Base-by-base conservation (phyloP, 64 coral and sea anemone species). In the Stichodactyla mertensii region DNA sequence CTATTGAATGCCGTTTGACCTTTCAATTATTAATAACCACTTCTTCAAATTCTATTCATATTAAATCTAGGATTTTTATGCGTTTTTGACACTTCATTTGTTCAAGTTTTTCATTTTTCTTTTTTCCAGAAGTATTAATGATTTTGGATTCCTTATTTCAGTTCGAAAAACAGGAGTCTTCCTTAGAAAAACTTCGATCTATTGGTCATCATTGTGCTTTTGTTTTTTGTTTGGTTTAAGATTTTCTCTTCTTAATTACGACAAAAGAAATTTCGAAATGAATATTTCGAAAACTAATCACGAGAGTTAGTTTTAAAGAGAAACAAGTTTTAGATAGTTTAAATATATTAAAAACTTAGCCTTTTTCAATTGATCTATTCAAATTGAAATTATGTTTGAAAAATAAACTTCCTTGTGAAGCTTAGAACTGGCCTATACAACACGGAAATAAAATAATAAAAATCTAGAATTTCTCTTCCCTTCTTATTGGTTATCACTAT, bases 181-280 rank as follows among this genome's bases (percentile, higher is more conserved):
- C 62, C 18, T 9, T 66, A 6, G 62, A 22, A 66, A 22, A 66
- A n/a, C 62, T 5, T 66, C 59, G 19, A 22, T 22, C 6, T 18
- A 66, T 22, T 22, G 18, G 15, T n/a, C 62, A 74, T 36, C 56
- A 58, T 0, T 11, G 14, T 4, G 14, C 56, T 58, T 58, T 26
- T 74, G 62, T 66, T 66, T 74, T 74, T 74, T 74, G 69, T 74
- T 74, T 74, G 11, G 69, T 10, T 74, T 27, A 74, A 28, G 69
- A 26, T 74, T 74, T 74, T 74, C 69, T 74, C 20, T 5, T n/a
- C 22, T 20, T 9, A 7, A 66, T 8, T n/a, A 0, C 20, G 19
- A 16, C 15, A 59, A 16, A 59, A 62, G 9, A 62, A 14, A 18
- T 5, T 18, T 62, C 13, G 60, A 62, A 62, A 16, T 5, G 2